Conservation (phyloP, 2,113 vertebrate species). For the Ciconia stormi region DNA sequence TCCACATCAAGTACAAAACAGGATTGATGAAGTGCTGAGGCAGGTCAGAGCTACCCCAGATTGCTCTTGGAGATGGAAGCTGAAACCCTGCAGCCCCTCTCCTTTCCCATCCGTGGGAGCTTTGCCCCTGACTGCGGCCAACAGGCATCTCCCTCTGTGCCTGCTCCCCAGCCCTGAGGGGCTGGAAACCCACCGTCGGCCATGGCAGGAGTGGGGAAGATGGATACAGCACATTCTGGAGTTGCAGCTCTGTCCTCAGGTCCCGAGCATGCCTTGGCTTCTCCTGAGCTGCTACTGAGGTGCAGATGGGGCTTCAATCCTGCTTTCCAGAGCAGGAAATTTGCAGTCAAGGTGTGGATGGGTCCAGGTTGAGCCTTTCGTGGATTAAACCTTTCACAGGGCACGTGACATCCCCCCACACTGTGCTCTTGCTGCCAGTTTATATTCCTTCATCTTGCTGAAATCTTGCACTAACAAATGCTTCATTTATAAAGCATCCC, state of each 20-base stretch:
- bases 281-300: neutral
- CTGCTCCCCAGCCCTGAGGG: neutral
- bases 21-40: neutral
- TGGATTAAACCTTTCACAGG: neutral
- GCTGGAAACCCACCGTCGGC: neutral
- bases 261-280: fast-evolving
- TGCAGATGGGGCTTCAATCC: neutral
- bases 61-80: neutral
- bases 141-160: neutral
- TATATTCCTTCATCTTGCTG: neutral
- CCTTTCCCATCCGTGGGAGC: neutral
- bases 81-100: neutral
- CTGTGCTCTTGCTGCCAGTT: neutral
- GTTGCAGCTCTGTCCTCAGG: neutral
- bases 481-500: neutral
- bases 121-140: neutral
- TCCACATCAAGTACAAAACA: neutral
- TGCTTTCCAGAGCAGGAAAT: neutral
- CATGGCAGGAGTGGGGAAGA: neutral
- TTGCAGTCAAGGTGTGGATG: neutral
- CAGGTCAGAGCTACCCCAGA: neutral
- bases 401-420: neutral
- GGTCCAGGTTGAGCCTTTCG: neutral
- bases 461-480: neutral
- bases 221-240: neutral